Evolutionary conservation across 2,888 invertebrate genomes (phyloP).

Genomic region (Oscheius onirici): DNA sequence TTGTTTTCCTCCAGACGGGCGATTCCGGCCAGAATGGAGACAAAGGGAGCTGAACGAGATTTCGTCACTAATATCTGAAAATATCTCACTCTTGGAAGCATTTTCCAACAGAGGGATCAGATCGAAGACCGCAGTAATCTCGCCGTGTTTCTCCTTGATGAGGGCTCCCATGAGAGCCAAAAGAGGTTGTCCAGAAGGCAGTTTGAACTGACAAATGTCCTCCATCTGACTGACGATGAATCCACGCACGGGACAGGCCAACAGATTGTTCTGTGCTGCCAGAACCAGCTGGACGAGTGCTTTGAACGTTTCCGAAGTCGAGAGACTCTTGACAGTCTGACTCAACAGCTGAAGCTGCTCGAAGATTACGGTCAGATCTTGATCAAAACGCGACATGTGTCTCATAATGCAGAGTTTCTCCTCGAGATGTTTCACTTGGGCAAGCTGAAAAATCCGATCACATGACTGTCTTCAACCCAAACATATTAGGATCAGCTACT

Average conservation of each 20-base stretch:
- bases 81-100: constrained; percentile 20
- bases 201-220: constrained; percentile 17
- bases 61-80: not conserved
- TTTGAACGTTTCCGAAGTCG: constrained; percentile 1
- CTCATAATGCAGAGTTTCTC: constrained; percentile 63
- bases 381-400: constrained; percentile 56
- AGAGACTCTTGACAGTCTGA: not conserved
- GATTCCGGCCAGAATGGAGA: not conserved
- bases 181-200: constrained; percentile 14
- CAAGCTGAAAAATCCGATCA: constrained; percentile 48
- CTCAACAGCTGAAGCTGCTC: constrained; percentile 2
- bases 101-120: constrained; percentile 7
- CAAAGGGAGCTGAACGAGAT: constrained; percentile 1
- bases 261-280: constrained; percentile 5
- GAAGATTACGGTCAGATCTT: constrained; percentile 37
- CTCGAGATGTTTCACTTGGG: constrained; percentile 63
- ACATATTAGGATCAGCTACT: not conserved
- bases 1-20: constrained; percentile 23
- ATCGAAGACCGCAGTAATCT: constrained; percentile 4
- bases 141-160: constrained; percentile 5
- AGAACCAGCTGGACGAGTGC: constrained; percentile 16
- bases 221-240: constrained; percentile 29
- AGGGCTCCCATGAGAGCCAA: not conserved
- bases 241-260: constrained; percentile 1
- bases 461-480: not conserved